These are phyloP conservation scores for Sycophila sp. DNA, from an alignment of 1,140 invertebrate species.

Conservation along the genomic window DNA sequence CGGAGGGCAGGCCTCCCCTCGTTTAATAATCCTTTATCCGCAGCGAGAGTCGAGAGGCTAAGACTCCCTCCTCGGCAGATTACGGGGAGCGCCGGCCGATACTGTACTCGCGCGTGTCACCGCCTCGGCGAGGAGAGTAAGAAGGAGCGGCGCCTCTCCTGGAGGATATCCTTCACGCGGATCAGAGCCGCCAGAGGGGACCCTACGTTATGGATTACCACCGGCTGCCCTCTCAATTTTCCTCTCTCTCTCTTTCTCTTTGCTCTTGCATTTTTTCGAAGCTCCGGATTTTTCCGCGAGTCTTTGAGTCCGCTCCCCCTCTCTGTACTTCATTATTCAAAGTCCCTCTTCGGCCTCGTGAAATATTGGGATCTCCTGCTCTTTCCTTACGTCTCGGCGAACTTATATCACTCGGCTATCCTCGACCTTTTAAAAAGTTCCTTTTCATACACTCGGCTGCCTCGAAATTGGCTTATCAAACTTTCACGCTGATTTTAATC, in stretches of 20 bases:
- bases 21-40: constrained; percentile 56
- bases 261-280: background rate
- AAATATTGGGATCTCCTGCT: constrained; percentile 20
- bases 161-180: constrained; percentile 26
- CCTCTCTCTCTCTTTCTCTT: background rate
- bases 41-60: constrained; percentile 48
- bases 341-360: constrained; percentile 28
- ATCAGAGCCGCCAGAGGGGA: constrained; percentile 19
- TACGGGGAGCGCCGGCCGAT: constrained; percentile 38
- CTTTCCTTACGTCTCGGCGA: background rate
- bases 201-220: constrained; percentile 32
- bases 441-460: background rate
- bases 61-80: constrained; percentile 42
- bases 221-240: background rate
- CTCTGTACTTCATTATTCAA: constrained; percentile 29
- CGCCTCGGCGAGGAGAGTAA: constrained; percentile 29
- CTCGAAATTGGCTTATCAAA: constrained; percentile 30
- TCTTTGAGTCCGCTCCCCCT: background rate
- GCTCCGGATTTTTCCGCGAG: background rate
- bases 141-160: constrained; percentile 32
- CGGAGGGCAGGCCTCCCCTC: constrained; percentile 46
- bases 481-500: constrained; percentile 33
- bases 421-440: constrained; percentile 26
- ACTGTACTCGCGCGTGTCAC: background rate
- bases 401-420: background rate